Conservation (phyloP, 1,140 invertebrate species). For the Cylas formicarius region DNA sequence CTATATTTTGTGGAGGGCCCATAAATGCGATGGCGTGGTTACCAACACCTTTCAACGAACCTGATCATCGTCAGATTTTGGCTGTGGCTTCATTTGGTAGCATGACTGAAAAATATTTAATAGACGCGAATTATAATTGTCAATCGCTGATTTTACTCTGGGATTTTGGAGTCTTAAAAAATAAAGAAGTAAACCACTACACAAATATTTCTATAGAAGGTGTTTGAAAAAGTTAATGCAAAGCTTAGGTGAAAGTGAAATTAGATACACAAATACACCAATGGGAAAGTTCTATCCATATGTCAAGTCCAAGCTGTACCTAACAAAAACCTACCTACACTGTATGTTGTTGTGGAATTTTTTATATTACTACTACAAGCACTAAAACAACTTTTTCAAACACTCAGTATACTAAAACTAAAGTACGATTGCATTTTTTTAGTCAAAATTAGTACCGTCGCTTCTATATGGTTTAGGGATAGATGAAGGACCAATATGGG, state of each 20-base stretch:
- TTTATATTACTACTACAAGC: too few relatives aligned
- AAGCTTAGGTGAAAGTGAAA: too few relatives aligned
- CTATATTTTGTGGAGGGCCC: slow-evolving; percentile 56
- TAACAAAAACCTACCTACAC: too few relatives aligned
- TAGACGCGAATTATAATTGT: slow-evolving; percentile 39
- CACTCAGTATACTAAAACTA: too few relatives aligned
- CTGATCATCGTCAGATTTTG: slow-evolving; percentile 44
- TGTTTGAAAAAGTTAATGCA: too few relatives aligned
- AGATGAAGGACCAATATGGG: slow-evolving; percentile 57
- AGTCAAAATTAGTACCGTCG: slow-evolving; percentile 23
- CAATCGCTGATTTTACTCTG: slow-evolving; percentile 53
- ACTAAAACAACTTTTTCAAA: too few relatives aligned
- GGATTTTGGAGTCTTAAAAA: slow-evolving; percentile 45
- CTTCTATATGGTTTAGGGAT: slow-evolving; percentile 53
- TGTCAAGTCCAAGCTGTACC: too few relatives aligned
- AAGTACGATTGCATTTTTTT: slow-evolving; percentile 9
- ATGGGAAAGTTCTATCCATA: too few relatives aligned
- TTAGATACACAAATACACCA: too few relatives aligned
- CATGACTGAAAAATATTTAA: slow-evolving; percentile 42
- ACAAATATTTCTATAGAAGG: too few relatives aligned
- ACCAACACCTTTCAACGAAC: slow-evolving; percentile 38
- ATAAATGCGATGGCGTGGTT: slow-evolving; percentile 54
- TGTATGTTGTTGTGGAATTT: too few relatives aligned
- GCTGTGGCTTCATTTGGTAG: slow-evolving; percentile 46
- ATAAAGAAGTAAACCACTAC: too few relatives aligned